Base-by-base conservation (phyloP, 2,797 vertebrate genomes). In the Hyperoplus immaculatus region DNA sequence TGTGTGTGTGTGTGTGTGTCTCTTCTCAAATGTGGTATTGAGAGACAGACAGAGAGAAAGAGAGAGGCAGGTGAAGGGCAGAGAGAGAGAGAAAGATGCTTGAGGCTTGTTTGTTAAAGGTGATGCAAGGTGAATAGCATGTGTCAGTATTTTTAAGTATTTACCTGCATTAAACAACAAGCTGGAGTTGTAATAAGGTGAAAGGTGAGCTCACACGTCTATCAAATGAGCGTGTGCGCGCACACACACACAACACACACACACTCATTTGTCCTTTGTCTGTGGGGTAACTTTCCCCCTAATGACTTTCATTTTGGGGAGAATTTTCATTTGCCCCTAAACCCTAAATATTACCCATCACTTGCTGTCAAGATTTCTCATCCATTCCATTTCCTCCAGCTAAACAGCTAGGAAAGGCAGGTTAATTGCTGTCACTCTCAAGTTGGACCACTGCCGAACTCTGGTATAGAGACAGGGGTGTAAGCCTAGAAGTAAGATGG, bases 361-460 rank as follows among this genome's bases (percentile, higher is more conserved):
- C 96, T 96, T 95, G 96, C 97, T 98, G 97, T 98, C 97, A 98
- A 29, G 95, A 96, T 95, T 97, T 96, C 96, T 97, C 97, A 98
- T 97, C 96, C 96, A 82, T 73, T 96, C 96, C 95, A 96, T 99
- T 97, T 99, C 97, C 97, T 97, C 96, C 96, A 98, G 97, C 98
- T 97, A 98, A 97, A 97, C 89, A 91, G 90, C 84, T 8, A 69
- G 88, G 90, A 97, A 29, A 97, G 96, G 96, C 96, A 97, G 98
- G 97, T 99, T 99, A 99, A 99, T 99, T 99, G 98, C 98, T 98
- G 98, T 98, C 97, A 98, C 97, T 98, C 97, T 97, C 96, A 97
- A 97, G 97, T 97, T 96, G 96, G 93, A 97, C 96, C 96, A 96
- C 95, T 96, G 97, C 97, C 97, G 97, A 96, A 96, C 96, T 89